A percentile compares a stretch with the other conserved stretches of the same genome.
phyloP scores from a whole-genome alignment of 1,140 invertebrate species.

The Hylaeus volcanicus region DNA sequence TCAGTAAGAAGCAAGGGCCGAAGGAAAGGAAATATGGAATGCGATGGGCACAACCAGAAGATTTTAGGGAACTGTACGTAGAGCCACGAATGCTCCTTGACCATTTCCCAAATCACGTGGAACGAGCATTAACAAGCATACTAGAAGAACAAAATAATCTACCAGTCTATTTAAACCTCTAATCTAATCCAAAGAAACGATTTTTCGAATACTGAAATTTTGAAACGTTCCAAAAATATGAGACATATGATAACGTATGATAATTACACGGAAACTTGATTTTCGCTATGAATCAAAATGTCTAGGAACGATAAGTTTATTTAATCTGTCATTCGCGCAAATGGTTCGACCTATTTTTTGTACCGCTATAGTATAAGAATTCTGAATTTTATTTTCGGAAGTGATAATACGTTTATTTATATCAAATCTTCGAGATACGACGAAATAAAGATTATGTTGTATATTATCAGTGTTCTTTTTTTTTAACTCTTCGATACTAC shows the following conservation, averaged over 20 bases:
- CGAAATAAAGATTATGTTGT: neutral
- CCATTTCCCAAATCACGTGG: conserved; percentile 87
- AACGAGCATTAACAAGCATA: conserved; percentile 84
- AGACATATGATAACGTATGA: too few relatives aligned
- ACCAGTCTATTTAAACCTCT: conserved; percentile 70
- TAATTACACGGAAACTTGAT: neutral
- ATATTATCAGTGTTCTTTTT: neutral
- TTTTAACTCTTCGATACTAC: neutral
- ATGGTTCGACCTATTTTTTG: neutral
- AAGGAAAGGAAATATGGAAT: conserved; percentile 83
- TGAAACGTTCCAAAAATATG: too few relatives aligned
- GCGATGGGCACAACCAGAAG: conserved; percentile 88
- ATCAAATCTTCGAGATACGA: neutral
- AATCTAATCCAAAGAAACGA: conserved; percentile 36
- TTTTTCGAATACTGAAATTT: conserved; percentile 18
- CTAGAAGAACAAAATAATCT: conserved; percentile 77
- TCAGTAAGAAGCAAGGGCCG: conserved; percentile 65
- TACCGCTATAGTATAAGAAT: neutral
- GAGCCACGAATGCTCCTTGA: conserved; percentile 90
- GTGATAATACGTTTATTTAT: neutral
- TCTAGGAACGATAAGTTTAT: conserved; percentile 1
- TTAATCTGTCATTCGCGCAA: neutral
- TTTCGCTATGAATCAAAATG: neutral
- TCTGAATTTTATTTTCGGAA: neutral
- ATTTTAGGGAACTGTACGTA: conserved; percentile 87